Conservation (phyloP, 2,113 vertebrate species). For the Platysteira castanea region DNA sequence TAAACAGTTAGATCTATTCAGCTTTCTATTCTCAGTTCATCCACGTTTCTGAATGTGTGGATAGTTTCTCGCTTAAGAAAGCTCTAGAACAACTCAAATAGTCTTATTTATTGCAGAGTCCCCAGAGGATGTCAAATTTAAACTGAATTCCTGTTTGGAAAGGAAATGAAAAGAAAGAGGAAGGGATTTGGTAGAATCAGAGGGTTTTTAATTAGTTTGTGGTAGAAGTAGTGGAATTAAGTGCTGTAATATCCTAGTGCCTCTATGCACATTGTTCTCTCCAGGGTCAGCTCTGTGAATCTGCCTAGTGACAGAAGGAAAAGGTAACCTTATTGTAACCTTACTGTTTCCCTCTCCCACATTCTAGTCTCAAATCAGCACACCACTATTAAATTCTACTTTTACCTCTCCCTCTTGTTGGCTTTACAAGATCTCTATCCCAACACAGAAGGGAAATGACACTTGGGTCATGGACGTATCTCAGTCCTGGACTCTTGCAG, state of each 20-base stretch:
- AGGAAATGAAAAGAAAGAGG: conserved; percentile 24
- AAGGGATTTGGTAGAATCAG: neutral
- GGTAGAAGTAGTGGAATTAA: neutral
- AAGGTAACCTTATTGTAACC: neutral
- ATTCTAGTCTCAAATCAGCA: neutral
- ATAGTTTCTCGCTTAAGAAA: conserved; percentile 6
- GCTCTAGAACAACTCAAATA: conserved; percentile 2
- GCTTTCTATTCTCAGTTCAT: neutral
- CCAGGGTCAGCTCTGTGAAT: neutral
- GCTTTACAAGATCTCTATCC: neutral
- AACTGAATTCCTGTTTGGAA: conserved; percentile 8
- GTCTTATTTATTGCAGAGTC: neutral
- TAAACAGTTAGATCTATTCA: neutral
- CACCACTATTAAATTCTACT: neutral
- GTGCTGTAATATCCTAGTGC: neutral
- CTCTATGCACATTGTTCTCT: neutral
- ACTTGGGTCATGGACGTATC: rapidly evolving
- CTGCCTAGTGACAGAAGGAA: conserved; percentile 7
- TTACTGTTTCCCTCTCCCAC: neutral
- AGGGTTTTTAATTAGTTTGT: conserved; percentile 5
- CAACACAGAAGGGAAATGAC: neutral
- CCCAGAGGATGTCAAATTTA: neutral
- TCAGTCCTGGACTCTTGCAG: neutral
- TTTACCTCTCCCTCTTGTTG: neutral
- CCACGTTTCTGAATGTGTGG: neutral